Percentiles rank a stretch among this genome's conserved stretches.
Conservation (phyloP, 1,140 invertebrate genomes). For the Nixonia krombeini region DNA sequence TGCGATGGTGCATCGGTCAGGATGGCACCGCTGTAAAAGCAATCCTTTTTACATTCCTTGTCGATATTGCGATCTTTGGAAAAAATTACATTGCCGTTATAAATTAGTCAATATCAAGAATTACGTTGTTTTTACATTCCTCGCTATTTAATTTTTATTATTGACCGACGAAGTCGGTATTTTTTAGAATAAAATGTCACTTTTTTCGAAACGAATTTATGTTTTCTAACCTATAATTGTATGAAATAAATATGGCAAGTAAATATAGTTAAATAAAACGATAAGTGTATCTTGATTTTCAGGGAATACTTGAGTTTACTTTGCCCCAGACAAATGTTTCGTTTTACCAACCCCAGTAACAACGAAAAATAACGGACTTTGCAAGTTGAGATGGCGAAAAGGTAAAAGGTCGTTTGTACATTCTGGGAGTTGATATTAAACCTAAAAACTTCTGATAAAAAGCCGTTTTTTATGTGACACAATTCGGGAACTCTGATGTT, state of each 20-base stretch:
- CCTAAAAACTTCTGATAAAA: slow-evolving; percentile 4
- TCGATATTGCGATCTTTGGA: too few relatives aligned
- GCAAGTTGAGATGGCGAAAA: slow-evolving; percentile 15
- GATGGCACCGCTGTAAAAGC: slow-evolving; percentile 34
- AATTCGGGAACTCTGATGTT: slow-evolving; percentile 1
- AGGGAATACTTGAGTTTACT: neutral
- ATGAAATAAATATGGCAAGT: too few relatives aligned
- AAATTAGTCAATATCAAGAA: too few relatives aligned
- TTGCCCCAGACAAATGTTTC: slow-evolving; percentile 12
- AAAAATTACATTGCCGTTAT: too few relatives aligned
- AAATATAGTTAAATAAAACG: too few relatives aligned
- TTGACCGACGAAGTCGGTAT: too few relatives aligned
- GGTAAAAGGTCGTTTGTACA: slow-evolving; percentile 16
- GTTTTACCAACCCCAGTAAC: slow-evolving; percentile 16
- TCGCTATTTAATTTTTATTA: too few relatives aligned
- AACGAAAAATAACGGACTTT: slow-evolving; percentile 10
- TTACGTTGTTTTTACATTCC: too few relatives aligned
- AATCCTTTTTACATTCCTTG: slow-evolving; percentile 15
- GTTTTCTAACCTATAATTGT: too few relatives aligned
- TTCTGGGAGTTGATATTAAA: slow-evolving; percentile 17
- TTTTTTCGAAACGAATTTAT: too few relatives aligned
- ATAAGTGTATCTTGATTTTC: neutral
- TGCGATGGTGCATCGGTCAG: slow-evolving; percentile 48
- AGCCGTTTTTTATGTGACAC: neutral
- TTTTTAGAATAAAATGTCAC: too few relatives aligned